Evolutionary conservation across 2,888 invertebrate genomes (phyloP), one percentile per base, ranked within the genome.

Genomic region (Eurois occulta): DNA sequence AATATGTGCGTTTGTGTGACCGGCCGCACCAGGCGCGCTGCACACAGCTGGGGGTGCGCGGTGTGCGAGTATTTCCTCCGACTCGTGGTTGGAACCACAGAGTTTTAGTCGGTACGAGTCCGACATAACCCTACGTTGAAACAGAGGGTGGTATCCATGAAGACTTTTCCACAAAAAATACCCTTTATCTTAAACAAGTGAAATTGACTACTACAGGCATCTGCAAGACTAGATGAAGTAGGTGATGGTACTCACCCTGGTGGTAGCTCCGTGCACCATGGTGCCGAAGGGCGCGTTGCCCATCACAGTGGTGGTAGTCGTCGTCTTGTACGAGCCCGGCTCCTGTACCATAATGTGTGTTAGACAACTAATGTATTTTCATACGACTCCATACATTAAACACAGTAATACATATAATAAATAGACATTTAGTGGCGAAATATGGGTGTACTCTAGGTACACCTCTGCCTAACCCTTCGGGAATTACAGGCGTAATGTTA

Each of bases 231-330:
- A 41, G 41, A 11, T 41, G 41, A 41, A 11, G 11, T 13, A 41
- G 41, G 41, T 41, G 41, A 41, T 41, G 35, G 35, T 64, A 41
- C 94, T 93, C 67, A 96, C 96, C 93, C 93, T 94, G 55, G 95
- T 91, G 72, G 94, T 92, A 46, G 94, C 85, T 0, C 94, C 94
- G 72, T 94, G 94, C 80, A 96, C 89, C 95, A 96, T 95, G 88
- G 89, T 92, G 82, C 96, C 96, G 92, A 96, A 95, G 1, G 96
- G 96, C 69, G 96, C 96, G 91, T 95, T 95, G n/a, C 96, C 96
- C 80, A 91, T 88, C 83, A 94, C 95, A 0, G 95, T 92, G 74
- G 91, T 94, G 1, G 95, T 96, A 28, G 95, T 96, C 2, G 96
- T 96, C 0, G 96, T 96, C 78, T 88, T 91, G 89, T 95, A 94